Conservation (phyloP, 1,140 invertebrate genomes). For the Phortica variegata region DNA sequence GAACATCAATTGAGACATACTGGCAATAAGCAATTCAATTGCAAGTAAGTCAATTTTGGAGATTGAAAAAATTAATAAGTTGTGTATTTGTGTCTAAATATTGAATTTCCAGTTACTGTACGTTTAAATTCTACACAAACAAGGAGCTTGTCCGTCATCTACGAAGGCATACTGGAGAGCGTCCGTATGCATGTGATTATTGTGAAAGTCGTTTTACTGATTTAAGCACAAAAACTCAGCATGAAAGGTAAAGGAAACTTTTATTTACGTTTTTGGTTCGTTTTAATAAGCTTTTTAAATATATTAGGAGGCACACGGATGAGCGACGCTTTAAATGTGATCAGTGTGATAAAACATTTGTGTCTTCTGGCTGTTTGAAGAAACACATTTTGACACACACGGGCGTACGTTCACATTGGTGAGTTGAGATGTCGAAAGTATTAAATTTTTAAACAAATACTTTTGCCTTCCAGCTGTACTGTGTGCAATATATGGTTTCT, state of each 20-base stretch:
- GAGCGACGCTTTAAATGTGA: slow-evolving; percentile 15
- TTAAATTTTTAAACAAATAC: background rate
- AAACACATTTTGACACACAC: slow-evolving; percentile 19
- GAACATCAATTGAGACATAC: no score
- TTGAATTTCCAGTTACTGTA: slow-evolving; percentile 12
- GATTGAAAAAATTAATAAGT: no score
- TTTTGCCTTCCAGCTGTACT: slow-evolving; percentile 7
- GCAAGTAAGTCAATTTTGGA: no score
- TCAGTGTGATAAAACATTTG: slow-evolving; percentile 18
- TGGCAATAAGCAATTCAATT: no score
- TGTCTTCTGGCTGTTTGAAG: slow-evolving; percentile 10
- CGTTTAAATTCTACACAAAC: slow-evolving; percentile 14
- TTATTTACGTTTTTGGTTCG: background rate
- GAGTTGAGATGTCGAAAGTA: background rate
- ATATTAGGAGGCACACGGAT: slow-evolving; percentile 13
- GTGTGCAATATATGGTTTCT: slow-evolving; percentile 13
- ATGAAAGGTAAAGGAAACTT: slow-evolving; percentile 9
- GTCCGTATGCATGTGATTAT: slow-evolving; percentile 12
- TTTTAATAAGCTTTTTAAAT: background rate
- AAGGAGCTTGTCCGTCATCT: slow-evolving; percentile 15
- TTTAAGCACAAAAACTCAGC: slow-evolving; percentile 13
- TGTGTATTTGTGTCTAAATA: no score
- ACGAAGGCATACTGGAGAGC: slow-evolving; percentile 15
- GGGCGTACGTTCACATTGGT: slow-evolving; percentile 16
- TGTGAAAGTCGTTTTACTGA: slow-evolving; percentile 15